A percentile compares a stretch with the other conserved stretches of the same genome.
Conservation (phyloP, 1,140 invertebrate genomes). For the Zaprionus kolodkinae region DNA sequence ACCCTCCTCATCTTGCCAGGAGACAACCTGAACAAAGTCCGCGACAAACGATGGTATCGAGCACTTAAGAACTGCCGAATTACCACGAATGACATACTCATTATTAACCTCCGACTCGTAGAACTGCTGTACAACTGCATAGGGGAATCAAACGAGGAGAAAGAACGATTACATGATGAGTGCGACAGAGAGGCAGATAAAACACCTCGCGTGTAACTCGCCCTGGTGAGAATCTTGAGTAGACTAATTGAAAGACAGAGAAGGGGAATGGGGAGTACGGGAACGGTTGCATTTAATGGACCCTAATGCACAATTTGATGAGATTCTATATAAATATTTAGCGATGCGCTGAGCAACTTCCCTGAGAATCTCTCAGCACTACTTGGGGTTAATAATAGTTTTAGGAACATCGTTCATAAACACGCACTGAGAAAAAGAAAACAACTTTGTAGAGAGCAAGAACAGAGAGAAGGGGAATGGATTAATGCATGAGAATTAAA, state of each 20-base stretch:
- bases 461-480: neutral
- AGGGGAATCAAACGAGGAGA: neutral
- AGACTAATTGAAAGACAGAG: slow-evolving; percentile 61
- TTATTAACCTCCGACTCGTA: slow-evolving; percentile 92
- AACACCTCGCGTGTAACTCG: slow-evolving; percentile 61
- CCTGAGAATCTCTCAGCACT: slow-evolving; percentile 62
- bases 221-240: slow-evolving; percentile 61
- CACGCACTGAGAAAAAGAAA: slow-evolving; percentile 56
- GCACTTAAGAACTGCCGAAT: slow-evolving; percentile 89
- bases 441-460: slow-evolving; percentile 18
- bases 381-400: slow-evolving; percentile 64
- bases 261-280: neutral
- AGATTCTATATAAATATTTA: slow-evolving; percentile 39
- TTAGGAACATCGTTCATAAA: slow-evolving; percentile 61
- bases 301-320: slow-evolving; percentile 61
- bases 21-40: slow-evolving; percentile 88
- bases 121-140: slow-evolving; percentile 90
- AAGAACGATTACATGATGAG: slow-evolving; percentile 19
- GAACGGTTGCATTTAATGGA: slow-evolving; percentile 56
- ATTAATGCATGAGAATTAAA: slow-evolving; percentile 52
- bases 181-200: slow-evolving; percentile 16
- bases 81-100: slow-evolving; percentile 89
- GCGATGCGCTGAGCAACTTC: slow-evolving; percentile 37
- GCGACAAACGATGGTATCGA: slow-evolving; percentile 89
- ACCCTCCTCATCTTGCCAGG: slow-evolving; percentile 88